Evolutionary conservation across 1,140 invertebrate genomes (phyloP).

Genomic region (Hylyphantes graminicola): DNA sequence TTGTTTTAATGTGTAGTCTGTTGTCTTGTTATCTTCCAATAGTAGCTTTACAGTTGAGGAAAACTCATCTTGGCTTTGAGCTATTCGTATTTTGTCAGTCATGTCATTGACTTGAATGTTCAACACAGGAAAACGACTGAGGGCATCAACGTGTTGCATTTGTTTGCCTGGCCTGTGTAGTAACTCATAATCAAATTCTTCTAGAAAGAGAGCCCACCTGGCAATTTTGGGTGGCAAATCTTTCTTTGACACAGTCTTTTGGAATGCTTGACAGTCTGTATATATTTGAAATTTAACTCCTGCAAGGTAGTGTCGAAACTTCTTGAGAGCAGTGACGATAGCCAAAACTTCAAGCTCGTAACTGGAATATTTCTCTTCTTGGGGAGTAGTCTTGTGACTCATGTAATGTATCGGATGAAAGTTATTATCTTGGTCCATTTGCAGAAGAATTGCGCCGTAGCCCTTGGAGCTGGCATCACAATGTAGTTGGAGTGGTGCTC

Average conservation of each 20-base stretch:
- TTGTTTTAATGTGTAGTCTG: not conserved
- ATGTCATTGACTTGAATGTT: not conserved
- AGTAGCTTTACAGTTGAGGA: not conserved
- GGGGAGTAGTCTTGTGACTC: conserved; percentile 13
- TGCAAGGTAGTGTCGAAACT: conserved; percentile 25
- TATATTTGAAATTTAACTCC: conserved; percentile 33
- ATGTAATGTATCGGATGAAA: conserved; percentile 24
- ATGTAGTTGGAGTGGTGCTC: conserved; percentile 19
- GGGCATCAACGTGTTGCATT: not conserved
- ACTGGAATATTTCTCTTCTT: conserved; percentile 18
- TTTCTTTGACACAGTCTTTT: not conserved
- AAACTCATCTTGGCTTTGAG: not conserved
- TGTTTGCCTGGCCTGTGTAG: not conserved
- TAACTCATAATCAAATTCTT: not conserved
- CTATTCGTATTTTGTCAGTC: not conserved
- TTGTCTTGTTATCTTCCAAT: not conserved
- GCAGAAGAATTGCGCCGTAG: conserved; percentile 69
- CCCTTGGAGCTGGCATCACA: conserved; percentile 68
- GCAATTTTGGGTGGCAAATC: not conserved
- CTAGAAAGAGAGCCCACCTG: not conserved
- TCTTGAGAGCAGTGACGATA: conserved; percentile 8
- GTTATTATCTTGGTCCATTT: conserved; percentile 65
- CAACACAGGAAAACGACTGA: not conserved
- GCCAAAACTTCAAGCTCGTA: conserved; percentile 29
- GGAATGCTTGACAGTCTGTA: conserved; percentile 32